phyloP scores from a whole-genome alignment of 2,113 vertebrate genomes.

The Dromas ardeola region DNA sequence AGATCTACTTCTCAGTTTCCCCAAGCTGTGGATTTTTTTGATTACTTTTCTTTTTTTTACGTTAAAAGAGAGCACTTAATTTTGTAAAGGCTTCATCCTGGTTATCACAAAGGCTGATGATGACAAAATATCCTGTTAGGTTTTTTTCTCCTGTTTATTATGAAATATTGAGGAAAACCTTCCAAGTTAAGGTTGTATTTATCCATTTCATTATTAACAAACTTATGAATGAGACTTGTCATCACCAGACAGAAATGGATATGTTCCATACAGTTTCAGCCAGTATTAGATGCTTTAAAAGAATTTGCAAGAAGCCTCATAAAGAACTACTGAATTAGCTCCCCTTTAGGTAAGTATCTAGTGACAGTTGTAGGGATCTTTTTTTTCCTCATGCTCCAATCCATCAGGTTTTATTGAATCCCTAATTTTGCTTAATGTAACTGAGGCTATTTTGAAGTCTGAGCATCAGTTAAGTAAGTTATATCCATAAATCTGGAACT shows the following conservation, averaged over 20 bases:
- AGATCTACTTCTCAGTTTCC: not conserved
- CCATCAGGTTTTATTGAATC: not conserved
- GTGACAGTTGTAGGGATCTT: not conserved
- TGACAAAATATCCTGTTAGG: not conserved
- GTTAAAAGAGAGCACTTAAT: not conserved
- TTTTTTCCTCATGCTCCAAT: not conserved
- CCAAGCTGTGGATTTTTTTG: not conserved
- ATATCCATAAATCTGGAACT: not conserved
- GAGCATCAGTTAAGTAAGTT: not conserved
- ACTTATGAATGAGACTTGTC: not conserved
- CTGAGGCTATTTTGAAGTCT: not conserved
- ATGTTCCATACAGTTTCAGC: not conserved
- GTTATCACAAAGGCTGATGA: not conserved
- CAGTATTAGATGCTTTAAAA: not conserved
- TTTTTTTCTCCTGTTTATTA: not conserved
- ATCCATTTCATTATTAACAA: not conserved
- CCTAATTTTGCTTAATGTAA: constrained; percentile 22
- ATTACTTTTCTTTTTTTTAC: not conserved
- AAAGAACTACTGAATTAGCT: not conserved
- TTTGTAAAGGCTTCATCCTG: not conserved
- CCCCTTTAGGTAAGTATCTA: not conserved
- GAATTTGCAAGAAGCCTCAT: not conserved
- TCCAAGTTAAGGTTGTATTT: not conserved
- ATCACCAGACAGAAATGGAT: not conserved
- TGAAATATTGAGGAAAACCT: not conserved